Percentiles rank a stretch among this genome's conserved stretches.
phyloP scores from a whole-genome alignment of 2,888 invertebrate genomes.

The Pollenia angustigena region DNA sequence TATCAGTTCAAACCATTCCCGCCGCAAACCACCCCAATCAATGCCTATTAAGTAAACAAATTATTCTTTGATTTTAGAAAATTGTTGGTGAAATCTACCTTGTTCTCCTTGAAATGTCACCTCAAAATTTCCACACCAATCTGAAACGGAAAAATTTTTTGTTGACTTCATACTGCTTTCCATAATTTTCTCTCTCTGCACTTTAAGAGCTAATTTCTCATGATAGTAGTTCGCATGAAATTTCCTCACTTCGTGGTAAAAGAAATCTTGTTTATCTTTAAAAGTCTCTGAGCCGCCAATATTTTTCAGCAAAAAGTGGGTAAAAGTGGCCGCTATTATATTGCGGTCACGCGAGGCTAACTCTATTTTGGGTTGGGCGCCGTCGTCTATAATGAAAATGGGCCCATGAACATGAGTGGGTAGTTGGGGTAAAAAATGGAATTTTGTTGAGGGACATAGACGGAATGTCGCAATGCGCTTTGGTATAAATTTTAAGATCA shows the following conservation, averaged over 20 bases:
- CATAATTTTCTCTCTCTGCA: slow-evolving; percentile 91
- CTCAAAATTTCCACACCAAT: slow-evolving; percentile 98
- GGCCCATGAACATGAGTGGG: slow-evolving; percentile 86
- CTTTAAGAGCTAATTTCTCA: slow-evolving; percentile 92
- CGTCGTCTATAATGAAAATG: slow-evolving; percentile 93
- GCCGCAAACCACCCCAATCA: slow-evolving; percentile 96
- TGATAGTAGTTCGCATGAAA: slow-evolving; percentile 94
- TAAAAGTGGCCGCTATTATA: slow-evolving; percentile 96
- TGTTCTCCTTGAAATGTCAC: slow-evolving; percentile 97
- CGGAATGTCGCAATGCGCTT: slow-evolving; percentile 96
- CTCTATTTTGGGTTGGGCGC: slow-evolving; percentile 94
- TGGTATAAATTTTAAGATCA: slow-evolving; percentile 95
- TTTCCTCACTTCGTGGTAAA: slow-evolving; percentile 92
- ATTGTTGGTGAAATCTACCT: slow-evolving; percentile 85
- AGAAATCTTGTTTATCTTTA: slow-evolving; percentile 92
- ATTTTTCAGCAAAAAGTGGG: slow-evolving; percentile 95
- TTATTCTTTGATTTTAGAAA: background rate
- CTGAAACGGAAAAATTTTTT: slow-evolving; percentile 92
- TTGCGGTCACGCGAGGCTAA: slow-evolving; percentile 93
- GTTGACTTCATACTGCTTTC: slow-evolving; percentile 94
- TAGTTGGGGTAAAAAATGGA: slow-evolving; percentile 86
- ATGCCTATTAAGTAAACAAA: slow-evolving; percentile 86
- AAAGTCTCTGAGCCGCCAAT: slow-evolving; percentile 98
- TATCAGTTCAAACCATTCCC: slow-evolving; percentile 97
- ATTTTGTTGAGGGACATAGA: slow-evolving; percentile 96